phyloP scores from a whole-genome alignment of 2,113 vertebrate species.

The Nerophis ophidion region DNA sequence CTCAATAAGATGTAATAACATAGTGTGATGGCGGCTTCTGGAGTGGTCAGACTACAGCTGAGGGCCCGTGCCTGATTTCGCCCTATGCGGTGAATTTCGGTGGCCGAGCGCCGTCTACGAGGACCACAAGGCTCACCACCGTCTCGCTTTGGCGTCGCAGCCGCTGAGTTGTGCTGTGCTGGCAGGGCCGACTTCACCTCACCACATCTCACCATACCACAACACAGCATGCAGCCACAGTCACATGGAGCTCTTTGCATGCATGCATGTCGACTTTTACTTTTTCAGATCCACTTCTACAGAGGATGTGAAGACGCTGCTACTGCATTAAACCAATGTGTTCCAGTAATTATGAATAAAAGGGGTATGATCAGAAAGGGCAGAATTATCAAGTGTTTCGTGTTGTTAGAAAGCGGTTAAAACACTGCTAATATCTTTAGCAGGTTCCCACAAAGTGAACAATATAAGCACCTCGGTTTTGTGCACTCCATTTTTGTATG shows the following conservation, averaged over 20 bases:
- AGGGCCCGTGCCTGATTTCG: constrained; percentile 37
- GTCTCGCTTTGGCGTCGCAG: constrained; percentile 53
- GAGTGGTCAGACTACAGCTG: constrained; percentile 52
- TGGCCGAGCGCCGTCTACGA: constrained; percentile 49
- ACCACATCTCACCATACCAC: constrained; percentile 50
- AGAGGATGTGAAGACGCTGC: constrained; percentile 7
- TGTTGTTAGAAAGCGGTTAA: too few species aligned
- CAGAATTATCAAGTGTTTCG: too few species aligned
- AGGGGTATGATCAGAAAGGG: not conserved
- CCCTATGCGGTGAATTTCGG: constrained; percentile 42
- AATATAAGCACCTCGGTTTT: too few species aligned
- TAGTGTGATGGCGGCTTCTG: constrained; percentile 41
- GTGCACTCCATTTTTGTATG: too few species aligned
- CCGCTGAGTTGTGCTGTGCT: constrained; percentile 21
- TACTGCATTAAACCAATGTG: not conserved
- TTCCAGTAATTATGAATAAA: not conserved
- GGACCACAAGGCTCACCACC: constrained; percentile 55
- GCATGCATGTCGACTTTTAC: constrained; percentile 19
- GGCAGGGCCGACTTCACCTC: constrained; percentile 48
- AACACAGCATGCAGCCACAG: constrained; percentile 21
- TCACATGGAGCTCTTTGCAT: constrained; percentile 42
- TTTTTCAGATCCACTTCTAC: constrained; percentile 38
- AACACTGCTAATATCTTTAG: too few species aligned
- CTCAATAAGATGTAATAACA: constrained; percentile 54
- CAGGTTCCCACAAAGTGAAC: too few species aligned